These are phyloP conservation scores for Noctilio leporinus DNA, from an alignment of 2,113 vertebrate genomes.

Conservation along the genomic window DNA sequence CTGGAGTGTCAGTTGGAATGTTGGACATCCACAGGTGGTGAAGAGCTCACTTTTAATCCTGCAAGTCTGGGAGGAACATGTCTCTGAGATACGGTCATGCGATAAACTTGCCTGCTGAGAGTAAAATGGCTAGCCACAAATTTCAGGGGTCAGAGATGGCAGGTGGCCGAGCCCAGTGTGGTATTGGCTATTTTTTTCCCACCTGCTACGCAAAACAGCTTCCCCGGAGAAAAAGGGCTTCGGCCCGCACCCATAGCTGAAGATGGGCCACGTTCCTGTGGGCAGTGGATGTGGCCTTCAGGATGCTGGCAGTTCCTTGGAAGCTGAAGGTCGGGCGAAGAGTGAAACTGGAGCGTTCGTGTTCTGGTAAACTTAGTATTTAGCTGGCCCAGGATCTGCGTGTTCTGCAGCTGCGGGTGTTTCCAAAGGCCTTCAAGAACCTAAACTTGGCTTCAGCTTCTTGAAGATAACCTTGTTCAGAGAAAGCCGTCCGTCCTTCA, in stretches of 20 bases:
- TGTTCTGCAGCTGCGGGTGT: neutral
- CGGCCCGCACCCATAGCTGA: neutral
- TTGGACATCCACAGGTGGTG: neutral
- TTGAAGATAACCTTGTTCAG: neutral
- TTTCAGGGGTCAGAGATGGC: neutral
- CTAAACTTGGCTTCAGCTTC: neutral
- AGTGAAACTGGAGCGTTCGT: neutral
- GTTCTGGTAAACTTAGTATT: neutral
- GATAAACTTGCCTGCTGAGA: neutral
- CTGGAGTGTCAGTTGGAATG: neutral
- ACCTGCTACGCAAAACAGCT: neutral
- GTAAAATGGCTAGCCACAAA: neutral
- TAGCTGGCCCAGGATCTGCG: neutral
- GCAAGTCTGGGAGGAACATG: neutral
- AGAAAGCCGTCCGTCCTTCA: neutral
- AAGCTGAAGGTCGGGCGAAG: neutral
- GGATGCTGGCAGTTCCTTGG: rapidly evolving
- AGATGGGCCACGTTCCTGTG: rapidly evolving
- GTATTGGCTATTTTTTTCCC: neutral
- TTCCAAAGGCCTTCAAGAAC: neutral
- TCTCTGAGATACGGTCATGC: neutral
- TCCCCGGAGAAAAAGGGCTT: neutral
- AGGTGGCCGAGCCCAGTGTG: neutral
- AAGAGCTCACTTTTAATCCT: neutral
- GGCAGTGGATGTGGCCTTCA: no score